Evolutionary conservation across 2,888 invertebrate species (phyloP), one percentile per base, ranked within the genome.

Genomic region (Drepana falcataria): DNA sequence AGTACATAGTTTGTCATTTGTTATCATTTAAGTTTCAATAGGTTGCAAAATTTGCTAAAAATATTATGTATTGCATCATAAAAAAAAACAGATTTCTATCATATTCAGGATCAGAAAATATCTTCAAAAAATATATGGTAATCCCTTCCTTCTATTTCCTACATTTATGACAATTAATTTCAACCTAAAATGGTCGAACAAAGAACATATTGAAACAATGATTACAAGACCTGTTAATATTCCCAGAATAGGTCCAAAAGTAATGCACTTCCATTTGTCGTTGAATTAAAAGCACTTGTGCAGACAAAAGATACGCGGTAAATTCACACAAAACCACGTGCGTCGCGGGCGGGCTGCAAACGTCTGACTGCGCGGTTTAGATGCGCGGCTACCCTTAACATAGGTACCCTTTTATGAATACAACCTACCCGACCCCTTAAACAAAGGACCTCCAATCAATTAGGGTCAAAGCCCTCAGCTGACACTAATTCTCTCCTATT

Each of bases 371-470:
- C 90, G 89, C 89, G 79, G 68, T 60, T 65, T 70, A 69, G 81
- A 78, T 90, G 89, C 89, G 90, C 90, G 83, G 81, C 72, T 67
- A 71, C 77, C 79, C 79, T 74, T 69, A 71, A 71, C 75, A 71
- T 72, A 79, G 75, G 75, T 75, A 63, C 82, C 79, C 81, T 79
- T 83, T 79, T 80, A 81, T 77, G 82, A 82, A 79, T 77, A 73
- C 69, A 82, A 82, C 82, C 79, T 77, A 78, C 79, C 81, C 78
- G 69, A 78, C 77, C 82, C 80, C 75, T 80, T 77, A 83, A 83
- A 88, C 88, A 89, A 90, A 88, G 89, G 82, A 83, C 74, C 71
- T 78, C 71, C 68, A 83, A 87, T 85, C 85, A 85, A 88, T 87
- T 85, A 82, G 75, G 77, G 73, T 74, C 77, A 77, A 68, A 74